Evolutionary conservation across 2,888 invertebrate species (phyloP).

Genomic region (Xiphydria camelus): DNA sequence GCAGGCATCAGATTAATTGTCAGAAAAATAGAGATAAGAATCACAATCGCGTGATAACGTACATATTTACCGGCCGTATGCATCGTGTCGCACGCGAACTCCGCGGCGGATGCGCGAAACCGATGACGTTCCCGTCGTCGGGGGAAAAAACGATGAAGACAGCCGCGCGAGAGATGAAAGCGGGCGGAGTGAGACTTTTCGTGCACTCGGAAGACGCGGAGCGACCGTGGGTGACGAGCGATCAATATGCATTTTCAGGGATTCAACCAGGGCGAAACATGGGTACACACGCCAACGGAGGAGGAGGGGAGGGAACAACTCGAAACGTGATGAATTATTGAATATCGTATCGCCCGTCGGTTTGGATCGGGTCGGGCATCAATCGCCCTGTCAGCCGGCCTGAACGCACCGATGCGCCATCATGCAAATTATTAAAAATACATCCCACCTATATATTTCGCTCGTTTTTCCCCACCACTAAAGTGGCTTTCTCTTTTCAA

Average conservation of each 20-base stretch:
- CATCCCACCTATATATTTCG: constrained; percentile 22
- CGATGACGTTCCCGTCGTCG: too few species aligned
- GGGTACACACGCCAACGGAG: background rate
- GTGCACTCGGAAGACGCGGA: background rate
- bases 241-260: constrained; percentile 41
- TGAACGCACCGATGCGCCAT: constrained; percentile 12
- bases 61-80: too few species aligned
- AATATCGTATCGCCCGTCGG: constrained; percentile 37
- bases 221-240: constrained; percentile 14
- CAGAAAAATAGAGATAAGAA: too few species aligned
- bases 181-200: background rate
- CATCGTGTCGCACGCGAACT: too few species aligned
- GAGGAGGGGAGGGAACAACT: constrained; percentile 3
- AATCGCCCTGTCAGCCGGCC: constrained; percentile 20
- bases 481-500: too few species aligned
- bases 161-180: background rate
- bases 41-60: too few species aligned
- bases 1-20: too few species aligned
- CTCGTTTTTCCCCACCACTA: constrained; percentile 11
- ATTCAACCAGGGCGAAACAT: background rate
- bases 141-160: too few species aligned
- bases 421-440: constrained; percentile 27
- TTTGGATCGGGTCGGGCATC: constrained; percentile 31
- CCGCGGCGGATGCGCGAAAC: too few species aligned
- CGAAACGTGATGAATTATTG: constrained; percentile 35